Base-by-base conservation (phyloP, 2,113 vertebrate genomes). In the Lycocorax pyrrhopterus region DNA sequence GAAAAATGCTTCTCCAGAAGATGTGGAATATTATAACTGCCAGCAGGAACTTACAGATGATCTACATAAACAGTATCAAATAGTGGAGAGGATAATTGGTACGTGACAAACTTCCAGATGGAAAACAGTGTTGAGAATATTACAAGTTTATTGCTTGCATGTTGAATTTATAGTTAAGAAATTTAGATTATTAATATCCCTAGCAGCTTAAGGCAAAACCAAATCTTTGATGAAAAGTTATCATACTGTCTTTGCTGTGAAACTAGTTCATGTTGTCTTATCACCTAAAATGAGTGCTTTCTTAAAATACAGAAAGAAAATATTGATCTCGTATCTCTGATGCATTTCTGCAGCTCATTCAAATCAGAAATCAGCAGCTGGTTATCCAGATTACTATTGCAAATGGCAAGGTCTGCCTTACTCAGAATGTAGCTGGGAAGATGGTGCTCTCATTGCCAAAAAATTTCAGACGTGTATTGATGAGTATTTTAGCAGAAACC, bases 1-100 rank as follows among this genome's bases (percentile, higher is more conserved):
- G 90, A 99, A 99, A 98, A 94, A 98, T 16, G 98, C 99, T 80
- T 99, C 99, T 89, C 99, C 99, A 37, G 99, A 99, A 97, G 99
- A 99, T 97, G 98, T 99, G n/a, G 99, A 99, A 89, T 99, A 99
- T 98, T 99, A 99, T 52, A 99, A 99, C 93, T 99, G 99, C 93
- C 99, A 99, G 71, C 98, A 99, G 90, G 99, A 99, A 68, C 97
- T 99, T 85, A 99, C 99, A 95, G 98, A 99, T 95, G 99, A 99
- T 95, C 98, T 99, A 16, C 99, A 99, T 96, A 99, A 99, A 95
- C 99, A 99, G 51, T 99, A 99, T 97, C 99, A 99, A 95, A 98
- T 99, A 89, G 99, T 99, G 84, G 99, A 99, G 91, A 98, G 99
- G 96, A 99, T 99, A 96, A 99, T 99, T 96, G 99, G 99, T 99